Conservation (phyloP, 2,888 invertebrate genomes). For the Tinea semifulvella region DNA sequence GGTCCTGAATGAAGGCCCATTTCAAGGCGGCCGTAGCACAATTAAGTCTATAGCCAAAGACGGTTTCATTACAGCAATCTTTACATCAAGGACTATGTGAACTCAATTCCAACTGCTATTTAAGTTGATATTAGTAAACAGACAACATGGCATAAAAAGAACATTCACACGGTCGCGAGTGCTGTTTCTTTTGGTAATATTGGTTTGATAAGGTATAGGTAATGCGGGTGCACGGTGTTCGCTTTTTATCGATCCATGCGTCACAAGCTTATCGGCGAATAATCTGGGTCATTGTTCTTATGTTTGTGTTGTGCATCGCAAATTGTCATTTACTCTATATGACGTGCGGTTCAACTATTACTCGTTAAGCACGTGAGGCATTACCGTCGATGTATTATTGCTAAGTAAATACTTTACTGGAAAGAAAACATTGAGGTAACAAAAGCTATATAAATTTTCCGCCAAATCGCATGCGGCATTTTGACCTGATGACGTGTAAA, state of each 20-base stretch:
- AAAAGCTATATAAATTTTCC: constrained; percentile 1
- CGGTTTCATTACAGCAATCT: too few relatives aligned
- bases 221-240: constrained; percentile 40
- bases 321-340: constrained; percentile 1
- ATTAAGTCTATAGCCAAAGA: constrained; percentile 32
- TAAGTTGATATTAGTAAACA: not conserved
- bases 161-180: constrained; percentile 43
- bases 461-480: not conserved
- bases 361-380: not conserved
- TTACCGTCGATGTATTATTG: not conserved
- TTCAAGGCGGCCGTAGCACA: constrained; percentile 33
- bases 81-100: too few relatives aligned
- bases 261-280: constrained; percentile 59
- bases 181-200: constrained; percentile 53
- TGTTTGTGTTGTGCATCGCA: constrained; percentile 32
- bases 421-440: not conserved
- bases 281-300: constrained; percentile 66
- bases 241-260: constrained; percentile 61
- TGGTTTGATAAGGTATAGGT: constrained; percentile 50
- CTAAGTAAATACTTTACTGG: not conserved
- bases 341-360: not conserved
- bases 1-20: constrained; percentile 33
- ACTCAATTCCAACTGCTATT: too few relatives aligned
- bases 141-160: constrained; percentile 10
- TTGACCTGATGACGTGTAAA: not conserved